Base-by-base conservation (phyloP, 92 coral and sea anemone genomes). In the Epizoanthus illoricatus region DNA sequence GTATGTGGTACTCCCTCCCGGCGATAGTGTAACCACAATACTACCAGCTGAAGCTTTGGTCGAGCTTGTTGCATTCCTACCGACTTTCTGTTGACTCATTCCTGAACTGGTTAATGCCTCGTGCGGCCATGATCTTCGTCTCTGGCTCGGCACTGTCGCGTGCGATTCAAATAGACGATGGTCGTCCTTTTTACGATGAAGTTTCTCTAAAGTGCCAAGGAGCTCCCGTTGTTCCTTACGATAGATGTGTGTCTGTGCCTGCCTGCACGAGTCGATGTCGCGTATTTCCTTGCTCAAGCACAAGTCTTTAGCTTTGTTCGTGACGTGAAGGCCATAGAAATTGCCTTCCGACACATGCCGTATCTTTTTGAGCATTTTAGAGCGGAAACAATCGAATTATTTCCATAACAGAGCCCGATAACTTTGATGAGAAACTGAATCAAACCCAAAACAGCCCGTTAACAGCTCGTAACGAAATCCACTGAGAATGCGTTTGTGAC, bases 271-370 rank as follows among this genome's bases (percentile, higher is more conserved):
- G 58, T 96, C 97, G 16, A 96, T 84, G 18, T 93, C 89, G 5
- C 90, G 91, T 16, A 96, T 83, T 75, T 97, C 96, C 83, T 90
- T 93, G 65, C 92, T 91, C 71, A 97, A 87, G 80, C 86, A 90
- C 36, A 93, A 89, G 74, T 84, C 78, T 71, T 87, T 92, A 18
- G 97, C 99, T 66, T 97, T 97, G 90, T 97, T 97, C 3, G 97
- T 97, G 7, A 97, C 99, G 16, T 84, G 94, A 12, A 93, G 88
- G 41, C 97, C 97, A 71, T 96, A 93, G 80, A 86, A 90, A 66
- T 90, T 85, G 16, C 99, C 98, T 79, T 97, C 99, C 16, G 99
- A 97, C 33, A 97, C 89, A 66, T 93, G 99, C 7, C 97, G 89
- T 66, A 97, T 86, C 62, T 93, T 91, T 60, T 84, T 91, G 62